Conservation (phyloP, 1,140 invertebrate species). For the Trachelipus rathkii region DNA sequence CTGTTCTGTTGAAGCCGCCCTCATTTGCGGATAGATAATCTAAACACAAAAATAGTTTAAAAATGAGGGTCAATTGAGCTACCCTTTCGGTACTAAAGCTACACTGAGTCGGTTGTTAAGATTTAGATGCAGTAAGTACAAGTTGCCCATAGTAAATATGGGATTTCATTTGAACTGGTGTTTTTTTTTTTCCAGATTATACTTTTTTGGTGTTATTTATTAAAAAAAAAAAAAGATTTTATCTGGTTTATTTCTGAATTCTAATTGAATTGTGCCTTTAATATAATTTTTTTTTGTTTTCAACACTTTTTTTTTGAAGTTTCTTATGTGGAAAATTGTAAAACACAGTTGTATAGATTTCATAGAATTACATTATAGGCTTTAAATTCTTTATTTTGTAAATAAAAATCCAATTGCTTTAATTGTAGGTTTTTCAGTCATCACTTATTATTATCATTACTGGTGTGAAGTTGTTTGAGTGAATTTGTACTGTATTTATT, state of each 20-base stretch:
- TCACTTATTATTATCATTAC: too few relatives aligned
- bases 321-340: background rate
- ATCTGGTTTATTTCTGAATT: background rate
- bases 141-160: background rate
- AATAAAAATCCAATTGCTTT: too few relatives aligned
- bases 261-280: background rate
- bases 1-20: background rate
- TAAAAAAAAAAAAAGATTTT: background rate
- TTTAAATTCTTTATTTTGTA: too few relatives aligned
- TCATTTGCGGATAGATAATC: background rate
- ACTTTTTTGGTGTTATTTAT: background rate
- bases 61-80: background rate
- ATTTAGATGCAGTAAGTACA: background rate
- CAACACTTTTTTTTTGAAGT: background rate
- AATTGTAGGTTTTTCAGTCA: too few relatives aligned
- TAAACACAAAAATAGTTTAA: background rate
- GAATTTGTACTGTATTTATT: too few relatives aligned
- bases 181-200: conserved; percentile 6
- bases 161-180: background rate
- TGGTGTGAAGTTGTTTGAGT: too few relatives aligned
- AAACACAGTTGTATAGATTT: too few relatives aligned
- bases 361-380: too few relatives aligned
- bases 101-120: background rate
- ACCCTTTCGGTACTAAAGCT: background rate
- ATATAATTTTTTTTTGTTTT: background rate